Percentiles rank a stretch among this genome's conserved stretches.
These are phyloP conservation scores for Orchestes rusci DNA, from an alignment of 2,888 invertebrate genomes.

Conservation along the genomic window DNA sequence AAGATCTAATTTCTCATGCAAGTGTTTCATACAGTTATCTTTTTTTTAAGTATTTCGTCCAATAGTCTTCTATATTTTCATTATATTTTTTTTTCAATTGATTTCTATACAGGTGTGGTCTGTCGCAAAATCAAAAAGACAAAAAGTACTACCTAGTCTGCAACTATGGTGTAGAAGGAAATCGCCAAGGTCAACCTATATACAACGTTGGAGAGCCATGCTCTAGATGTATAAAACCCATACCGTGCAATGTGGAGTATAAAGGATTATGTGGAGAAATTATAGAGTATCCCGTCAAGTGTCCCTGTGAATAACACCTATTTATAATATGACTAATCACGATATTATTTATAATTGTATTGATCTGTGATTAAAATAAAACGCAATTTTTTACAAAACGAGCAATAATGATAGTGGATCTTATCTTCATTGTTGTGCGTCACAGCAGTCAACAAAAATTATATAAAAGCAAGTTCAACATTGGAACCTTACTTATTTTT, in stretches of 20 bases:
- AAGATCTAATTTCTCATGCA: too few relatives aligned
- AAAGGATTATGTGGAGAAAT: conserved; percentile 14
- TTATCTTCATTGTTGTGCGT: too few relatives aligned
- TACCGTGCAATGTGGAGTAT: conserved; percentile 9
- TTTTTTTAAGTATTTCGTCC: too few relatives aligned
- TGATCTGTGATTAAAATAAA: too few relatives aligned
- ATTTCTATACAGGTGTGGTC: conserved; percentile 14
- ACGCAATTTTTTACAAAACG: too few relatives aligned
- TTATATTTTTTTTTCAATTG: too few relatives aligned
- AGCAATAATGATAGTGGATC: too few relatives aligned
- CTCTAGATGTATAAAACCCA: conserved; percentile 8
- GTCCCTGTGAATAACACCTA: conserved; percentile 10
- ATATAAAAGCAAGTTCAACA: too few relatives aligned
- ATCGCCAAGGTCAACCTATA: conserved; percentile 10
- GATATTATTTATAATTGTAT: not conserved
- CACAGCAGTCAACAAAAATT: too few relatives aligned
- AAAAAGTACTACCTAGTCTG: conserved; percentile 11
- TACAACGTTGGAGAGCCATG: conserved; percentile 11
- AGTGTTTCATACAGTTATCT: too few relatives aligned
- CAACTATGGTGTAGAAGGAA: conserved; percentile 13
- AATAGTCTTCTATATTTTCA: too few relatives aligned
- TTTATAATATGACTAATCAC: not conserved
- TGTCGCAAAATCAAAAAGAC: conserved; percentile 2
- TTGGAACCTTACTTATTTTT: too few relatives aligned
- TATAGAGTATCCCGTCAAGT: conserved; percentile 5